phyloP scores from a whole-genome alignment of 2,888 invertebrate genomes.

The Pristionchus exspectatus region DNA sequence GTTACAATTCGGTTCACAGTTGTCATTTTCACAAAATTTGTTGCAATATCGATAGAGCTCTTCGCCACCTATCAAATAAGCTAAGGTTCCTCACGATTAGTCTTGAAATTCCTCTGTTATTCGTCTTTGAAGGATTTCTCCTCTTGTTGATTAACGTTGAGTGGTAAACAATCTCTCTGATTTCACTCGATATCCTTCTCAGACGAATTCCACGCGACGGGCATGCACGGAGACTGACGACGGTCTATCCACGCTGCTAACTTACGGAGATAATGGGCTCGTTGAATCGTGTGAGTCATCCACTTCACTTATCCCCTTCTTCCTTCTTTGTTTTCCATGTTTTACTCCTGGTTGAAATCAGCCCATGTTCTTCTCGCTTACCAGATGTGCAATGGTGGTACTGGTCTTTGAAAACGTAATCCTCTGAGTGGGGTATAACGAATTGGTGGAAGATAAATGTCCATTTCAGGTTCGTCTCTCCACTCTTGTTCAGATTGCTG shows the following conservation, averaged over 20 bases:
- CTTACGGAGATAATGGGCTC: slow-evolving; percentile 36
- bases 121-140: neutral
- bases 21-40: no score
- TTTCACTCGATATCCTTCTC: neutral
- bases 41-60: neutral
- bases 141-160: neutral
- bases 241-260: slow-evolving; percentile 17
- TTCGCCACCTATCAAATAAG: neutral
- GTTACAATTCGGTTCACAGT: neutral
- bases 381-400: neutral
- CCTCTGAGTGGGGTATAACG: neutral
- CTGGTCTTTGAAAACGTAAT: neutral
- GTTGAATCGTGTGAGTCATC: slow-evolving; percentile 37
- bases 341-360: neutral
- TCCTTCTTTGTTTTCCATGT: slow-evolving; percentile 4
- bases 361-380: neutral
- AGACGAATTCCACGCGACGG: neutral
- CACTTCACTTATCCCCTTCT: neutral
- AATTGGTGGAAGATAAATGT: neutral
- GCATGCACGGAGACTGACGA: neutral
- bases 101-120: no score
- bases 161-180: slow-evolving; percentile 9
- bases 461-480: slow-evolving; percentile 64
- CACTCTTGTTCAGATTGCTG: slow-evolving; percentile 74
- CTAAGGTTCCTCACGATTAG: neutral